Conservation (phyloP, 2,797 vertebrate genomes). For the Rhyacichthys aspro region DNA sequence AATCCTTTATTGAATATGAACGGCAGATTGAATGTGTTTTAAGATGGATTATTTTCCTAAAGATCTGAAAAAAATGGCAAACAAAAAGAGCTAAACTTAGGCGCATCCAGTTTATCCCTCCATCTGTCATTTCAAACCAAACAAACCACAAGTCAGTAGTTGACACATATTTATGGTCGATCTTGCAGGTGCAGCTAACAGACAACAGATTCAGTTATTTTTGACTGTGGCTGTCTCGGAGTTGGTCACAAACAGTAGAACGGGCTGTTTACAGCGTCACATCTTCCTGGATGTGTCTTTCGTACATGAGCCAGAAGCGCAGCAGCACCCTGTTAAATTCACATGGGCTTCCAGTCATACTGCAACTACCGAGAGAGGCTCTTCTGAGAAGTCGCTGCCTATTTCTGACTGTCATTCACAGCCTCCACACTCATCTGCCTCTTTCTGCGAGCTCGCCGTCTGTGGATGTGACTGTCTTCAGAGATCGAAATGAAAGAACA, state of each 20-base stretch:
- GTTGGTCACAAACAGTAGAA: neutral
- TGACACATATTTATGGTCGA: slow-evolving; percentile 50
- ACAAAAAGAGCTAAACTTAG: slow-evolving; percentile 18
- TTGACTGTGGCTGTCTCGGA: slow-evolving; percentile 18
- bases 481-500: slow-evolving; percentile 41
- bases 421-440: slow-evolving; percentile 65
- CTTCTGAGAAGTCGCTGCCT: slow-evolving; percentile 77
- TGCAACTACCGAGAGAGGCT: slow-evolving; percentile 65
- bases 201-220: slow-evolving; percentile 16
- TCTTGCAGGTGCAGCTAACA: slow-evolving; percentile 41
- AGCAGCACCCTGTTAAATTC: slow-evolving; percentile 26
- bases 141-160: slow-evolving; percentile 49
- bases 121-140: slow-evolving; percentile 43
- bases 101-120: slow-evolving; percentile 4
- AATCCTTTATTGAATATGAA: neutral
- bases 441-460: slow-evolving; percentile 56
- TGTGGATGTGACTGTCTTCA: slow-evolving; percentile 61
- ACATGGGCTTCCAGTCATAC: slow-evolving; percentile 70
- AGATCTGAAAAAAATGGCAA: neutral
- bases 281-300: slow-evolving; percentile 42
- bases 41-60: neutral
- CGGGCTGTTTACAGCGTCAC: slow-evolving; percentile 16
- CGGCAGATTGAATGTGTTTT: slow-evolving; percentile 5
- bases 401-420: slow-evolving; percentile 67
- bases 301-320: slow-evolving; percentile 21